phyloP scores from a whole-genome alignment of 2,113 vertebrate genomes.

The Phyllostomus hastatus region DNA sequence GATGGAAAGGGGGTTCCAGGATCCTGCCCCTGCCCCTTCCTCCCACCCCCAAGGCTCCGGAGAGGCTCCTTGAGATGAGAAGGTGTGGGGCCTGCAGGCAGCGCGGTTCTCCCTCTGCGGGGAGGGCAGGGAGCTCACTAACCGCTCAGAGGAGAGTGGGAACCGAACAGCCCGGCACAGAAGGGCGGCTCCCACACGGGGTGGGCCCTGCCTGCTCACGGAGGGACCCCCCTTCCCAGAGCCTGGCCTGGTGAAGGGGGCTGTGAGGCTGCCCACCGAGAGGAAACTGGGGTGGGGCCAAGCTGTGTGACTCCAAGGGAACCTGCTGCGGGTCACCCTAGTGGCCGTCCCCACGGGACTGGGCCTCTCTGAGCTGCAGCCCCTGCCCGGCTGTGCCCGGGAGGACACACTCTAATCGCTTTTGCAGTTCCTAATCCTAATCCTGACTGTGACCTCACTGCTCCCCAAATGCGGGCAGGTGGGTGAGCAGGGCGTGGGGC shows the following conservation, averaged over 20 bases:
- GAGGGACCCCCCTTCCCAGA: neutral
- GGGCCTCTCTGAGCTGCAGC: neutral
- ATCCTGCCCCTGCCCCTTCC: neutral
- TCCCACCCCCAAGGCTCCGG: neutral
- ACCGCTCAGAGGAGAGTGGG: neutral
- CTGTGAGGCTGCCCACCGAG: neutral
- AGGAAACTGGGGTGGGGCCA: neutral
- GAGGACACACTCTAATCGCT: neutral
- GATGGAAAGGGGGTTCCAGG: neutral
- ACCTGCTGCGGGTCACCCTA: neutral
- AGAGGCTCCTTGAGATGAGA: neutral
- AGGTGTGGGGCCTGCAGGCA: neutral
- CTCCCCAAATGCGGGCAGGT: neutral
- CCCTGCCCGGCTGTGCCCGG: neutral
- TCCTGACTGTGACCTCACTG: neutral
- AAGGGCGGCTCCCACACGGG: neutral
- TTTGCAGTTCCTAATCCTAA: constrained; percentile 38
- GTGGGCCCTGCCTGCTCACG: neutral
- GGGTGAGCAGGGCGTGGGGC: neutral
- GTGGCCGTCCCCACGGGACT: neutral
- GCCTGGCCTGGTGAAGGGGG: neutral
- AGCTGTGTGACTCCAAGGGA: neutral
- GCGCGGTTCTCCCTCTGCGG: neutral
- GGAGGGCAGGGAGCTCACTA: neutral
- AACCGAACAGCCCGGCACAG: neutral